Evolutionary conservation across 64 coral and sea anemone genomes (phyloP), one percentile per base, ranked within the genome.

Genomic region (Anthopleura sola): DNA sequence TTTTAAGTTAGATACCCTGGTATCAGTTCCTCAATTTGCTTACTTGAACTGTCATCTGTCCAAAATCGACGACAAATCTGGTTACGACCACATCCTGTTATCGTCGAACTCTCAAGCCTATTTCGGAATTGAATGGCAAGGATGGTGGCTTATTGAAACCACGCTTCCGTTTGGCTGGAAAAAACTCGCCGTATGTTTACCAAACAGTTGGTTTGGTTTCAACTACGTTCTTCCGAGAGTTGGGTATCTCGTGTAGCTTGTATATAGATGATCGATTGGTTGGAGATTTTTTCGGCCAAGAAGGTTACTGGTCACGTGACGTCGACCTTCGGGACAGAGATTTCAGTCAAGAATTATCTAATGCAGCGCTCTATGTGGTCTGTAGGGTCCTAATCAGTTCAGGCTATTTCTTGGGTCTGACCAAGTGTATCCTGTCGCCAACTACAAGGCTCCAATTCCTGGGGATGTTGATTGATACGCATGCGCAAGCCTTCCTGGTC

Each of bases 51-150:
- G 49, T 83, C 6, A 78, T 48, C 48, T 80, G 71, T 71, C 88
- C 37, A 84, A 83, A 46, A 47, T 82, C 31, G 64, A 90, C 36
- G 81, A 75, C 20, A 90, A 90, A 68, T 84, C 81, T 23, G 88
- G 88, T 10, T 84, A 84, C 19, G 86, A 88, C 24, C 86, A 88
- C 29, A 21, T 83, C 13, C 36, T 57, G 4, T 26, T 89, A 5
- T 38, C 87, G 1, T 17, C 23, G 13, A 37, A 47, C 5, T 89
- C 87, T 7, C 55, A 23, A 9, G 8, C 3, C n/a, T 82, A 68
- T 57, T 40, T 87, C 62, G 86, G 77, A 13, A 24, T 88, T 88
- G 58, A 81, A 81, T 88, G 87, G 58, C 24, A 83, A 5, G 88
- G 81, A 21, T 75, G 80, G 58, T 89, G 81, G 81, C 49, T 47